Conservation (phyloP, 2,797 vertebrate species). For the Sphenopsis melanotis region DNA sequence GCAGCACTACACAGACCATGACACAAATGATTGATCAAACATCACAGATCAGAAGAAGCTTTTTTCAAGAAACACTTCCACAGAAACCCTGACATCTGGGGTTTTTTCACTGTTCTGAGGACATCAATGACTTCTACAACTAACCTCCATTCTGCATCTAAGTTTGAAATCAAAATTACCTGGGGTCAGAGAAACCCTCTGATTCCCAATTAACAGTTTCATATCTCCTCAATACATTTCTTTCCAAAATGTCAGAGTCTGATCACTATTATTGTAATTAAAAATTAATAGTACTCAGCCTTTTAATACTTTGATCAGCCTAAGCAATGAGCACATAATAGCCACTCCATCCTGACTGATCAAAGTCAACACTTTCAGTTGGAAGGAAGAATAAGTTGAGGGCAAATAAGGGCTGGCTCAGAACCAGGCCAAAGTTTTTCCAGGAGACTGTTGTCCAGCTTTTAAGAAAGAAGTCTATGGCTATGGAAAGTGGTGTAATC, state of each 20-base stretch:
- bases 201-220: background rate
- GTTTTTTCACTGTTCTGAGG: background rate
- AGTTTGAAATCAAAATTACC: background rate
- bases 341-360: background rate
- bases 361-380: background rate
- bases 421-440: background rate
- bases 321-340: background rate
- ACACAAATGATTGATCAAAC: background rate
- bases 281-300: background rate
- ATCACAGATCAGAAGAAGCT: background rate
- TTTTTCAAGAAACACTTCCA: background rate
- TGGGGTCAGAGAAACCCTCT: background rate
- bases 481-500: background rate
- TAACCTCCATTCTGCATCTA: background rate
- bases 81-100: background rate
- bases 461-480: background rate
- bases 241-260: background rate
- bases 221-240: background rate
- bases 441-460: background rate
- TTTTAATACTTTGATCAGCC: background rate
- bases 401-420: background rate
- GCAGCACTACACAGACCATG: background rate
- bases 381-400: background rate
- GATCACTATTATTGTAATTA: background rate
- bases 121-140: background rate